Base-by-base conservation (phyloP, 2,888 invertebrate genomes). In the Gryllus longicercus region DNA sequence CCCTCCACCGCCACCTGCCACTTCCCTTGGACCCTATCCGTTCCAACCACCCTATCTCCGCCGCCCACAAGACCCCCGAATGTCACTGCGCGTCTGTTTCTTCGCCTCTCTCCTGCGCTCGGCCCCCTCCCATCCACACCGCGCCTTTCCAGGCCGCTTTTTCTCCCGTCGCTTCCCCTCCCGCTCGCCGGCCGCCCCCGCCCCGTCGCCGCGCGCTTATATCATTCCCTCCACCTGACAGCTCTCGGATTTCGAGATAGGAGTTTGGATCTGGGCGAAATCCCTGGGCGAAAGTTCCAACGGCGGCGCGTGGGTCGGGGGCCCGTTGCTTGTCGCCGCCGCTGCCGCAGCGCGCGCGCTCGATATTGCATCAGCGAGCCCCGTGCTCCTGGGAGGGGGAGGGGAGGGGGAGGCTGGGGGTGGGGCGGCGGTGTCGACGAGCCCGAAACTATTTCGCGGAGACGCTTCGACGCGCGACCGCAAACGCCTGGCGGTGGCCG, bases 221-320 rank as follows among this genome's bases (percentile, higher is more conserved):
- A 63, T 63, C 63, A 63, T 63, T 63, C 63, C 38, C 63, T 63
- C n/a, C 63, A 63, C 63, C 63, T 11, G n/a, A 63, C 63, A 63
- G 63, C 63, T 11, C 63, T 63, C 63, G 63, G 63, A 63, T 63
- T 63, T 63, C 63, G 63, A 14, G 63, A 63, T 63, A 63, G 63
- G 63, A 63, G 63, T 63, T 63, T 63, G 63, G 63, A 63, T 63
- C 63, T 18, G 38, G 16, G 63, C n/a, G 63, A 63, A 63, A 63
- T 63, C 63, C 63, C n/a, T 63, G 14, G 63, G 14, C 63, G 63
- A 63, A 63, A 63, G 63, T 63, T 63, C 63, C n/a, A 18, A 3
- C n/a, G 63, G 10, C 16, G 63, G 63, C 63, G 63, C 63, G 63
- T 63, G 63, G 63, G 12, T 63, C n/a, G 63, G 63, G 10, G 38